phyloP scores from a whole-genome alignment of 2,888 invertebrate species.

The Troides aeacus region DNA sequence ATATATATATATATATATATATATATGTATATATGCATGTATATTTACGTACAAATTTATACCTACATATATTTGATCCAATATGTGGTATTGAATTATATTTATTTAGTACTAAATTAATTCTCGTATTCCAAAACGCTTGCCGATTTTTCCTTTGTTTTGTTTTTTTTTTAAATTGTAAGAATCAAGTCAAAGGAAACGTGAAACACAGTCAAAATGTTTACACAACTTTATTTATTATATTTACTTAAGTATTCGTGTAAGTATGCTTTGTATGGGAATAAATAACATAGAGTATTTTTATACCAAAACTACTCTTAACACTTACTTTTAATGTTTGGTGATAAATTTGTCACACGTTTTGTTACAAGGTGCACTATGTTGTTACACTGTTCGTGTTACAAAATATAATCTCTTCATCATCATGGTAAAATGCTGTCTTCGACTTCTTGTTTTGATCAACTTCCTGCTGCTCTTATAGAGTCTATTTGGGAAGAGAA shows the following conservation, averaged over 20 bases:
- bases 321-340: background rate
- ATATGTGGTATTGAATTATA: background rate
- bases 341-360: no score
- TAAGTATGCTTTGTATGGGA: conserved; percentile 47
- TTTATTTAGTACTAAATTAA: background rate
- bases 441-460: no score
- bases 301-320: conserved; percentile 53
- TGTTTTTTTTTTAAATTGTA: background rate
- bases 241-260: conserved; percentile 26
- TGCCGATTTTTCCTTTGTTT: conserved; percentile 8
- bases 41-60: no score
- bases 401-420: no score
- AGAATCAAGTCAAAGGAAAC: conserved; percentile 5
- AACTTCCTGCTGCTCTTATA: no score
- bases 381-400: no score
- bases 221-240: conserved; percentile 32
- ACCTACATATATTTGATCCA: background rate
- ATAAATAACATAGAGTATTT: conserved; percentile 55
- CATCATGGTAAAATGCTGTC: no score
- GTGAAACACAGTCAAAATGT: background rate
- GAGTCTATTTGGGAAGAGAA: no score
- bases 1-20: no score
- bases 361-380: no score
- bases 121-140: conserved; percentile 25
- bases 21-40: no score